These are phyloP conservation scores for Carapus acus DNA, from an alignment of 2,797 vertebrate genomes.

Conservation along the genomic window DNA sequence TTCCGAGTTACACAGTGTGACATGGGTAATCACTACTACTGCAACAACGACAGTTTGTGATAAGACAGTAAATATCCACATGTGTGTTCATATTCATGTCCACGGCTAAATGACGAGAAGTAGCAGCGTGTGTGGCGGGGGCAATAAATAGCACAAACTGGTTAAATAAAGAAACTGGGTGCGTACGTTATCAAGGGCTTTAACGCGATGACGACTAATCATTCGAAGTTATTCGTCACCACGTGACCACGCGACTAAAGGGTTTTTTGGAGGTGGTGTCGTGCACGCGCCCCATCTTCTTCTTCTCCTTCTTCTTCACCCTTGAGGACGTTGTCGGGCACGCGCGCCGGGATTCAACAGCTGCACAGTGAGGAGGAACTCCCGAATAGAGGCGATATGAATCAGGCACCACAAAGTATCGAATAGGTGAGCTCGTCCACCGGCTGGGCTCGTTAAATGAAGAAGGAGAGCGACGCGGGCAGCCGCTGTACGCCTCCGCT, in stretches of 20 bases:
- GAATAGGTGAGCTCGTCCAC: constrained; percentile 57
- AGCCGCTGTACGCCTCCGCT: constrained; percentile 1
- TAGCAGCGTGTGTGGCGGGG: not conserved
- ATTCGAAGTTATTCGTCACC: constrained; percentile 32
- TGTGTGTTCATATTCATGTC: no score
- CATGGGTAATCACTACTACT: not conserved
- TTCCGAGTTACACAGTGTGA: not conserved
- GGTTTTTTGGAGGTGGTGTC: constrained; percentile 15
- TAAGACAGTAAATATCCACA: not conserved
- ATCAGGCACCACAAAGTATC: constrained; percentile 60
- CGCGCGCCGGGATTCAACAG: constrained; percentile 69
- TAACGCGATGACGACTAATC: constrained; percentile 13
- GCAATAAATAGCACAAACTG: not conserved
- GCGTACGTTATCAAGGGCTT: no score
- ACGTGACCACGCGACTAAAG: constrained; percentile 50
- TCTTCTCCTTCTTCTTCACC: constrained; percentile 38
- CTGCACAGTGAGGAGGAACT: constrained; percentile 67
- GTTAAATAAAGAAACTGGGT: no score
- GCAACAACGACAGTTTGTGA: not conserved
- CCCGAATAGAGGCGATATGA: constrained; percentile 59
- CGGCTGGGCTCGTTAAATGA: constrained; percentile 25
- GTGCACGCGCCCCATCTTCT: constrained; percentile 56
- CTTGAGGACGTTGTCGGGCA: constrained; percentile 29
- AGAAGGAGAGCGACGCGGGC: constrained; percentile 28
- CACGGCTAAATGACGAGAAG: no score